These are phyloP conservation scores for Paramisgurnus dabryanus DNA, from an alignment of 2,113 vertebrate species.

Conservation along the genomic window DNA sequence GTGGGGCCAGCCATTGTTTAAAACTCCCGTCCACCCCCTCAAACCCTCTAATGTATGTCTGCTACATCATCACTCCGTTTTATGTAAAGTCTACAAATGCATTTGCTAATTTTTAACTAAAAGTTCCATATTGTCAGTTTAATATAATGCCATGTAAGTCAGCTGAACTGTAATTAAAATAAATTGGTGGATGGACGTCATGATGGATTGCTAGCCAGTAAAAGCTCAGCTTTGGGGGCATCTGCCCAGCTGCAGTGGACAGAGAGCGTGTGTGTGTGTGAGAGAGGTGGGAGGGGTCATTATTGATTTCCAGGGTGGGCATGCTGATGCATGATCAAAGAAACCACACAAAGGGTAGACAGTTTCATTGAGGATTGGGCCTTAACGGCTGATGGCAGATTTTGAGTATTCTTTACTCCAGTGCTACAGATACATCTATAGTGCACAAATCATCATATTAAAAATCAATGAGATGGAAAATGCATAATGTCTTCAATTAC, in stretches of 20 bases:
- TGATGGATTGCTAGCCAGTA: background rate
- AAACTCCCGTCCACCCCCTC: too few species aligned
- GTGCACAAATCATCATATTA: too few species aligned
- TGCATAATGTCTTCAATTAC: too few species aligned
- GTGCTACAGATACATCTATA: too few species aligned
- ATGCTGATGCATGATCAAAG: slow-evolving; percentile 68
- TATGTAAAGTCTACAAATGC: background rate
- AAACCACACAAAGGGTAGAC: slow-evolving; percentile 52
- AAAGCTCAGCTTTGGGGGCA: background rate
- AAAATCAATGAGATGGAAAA: too few species aligned
- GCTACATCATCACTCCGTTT: background rate
- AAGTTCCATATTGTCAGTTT: background rate
- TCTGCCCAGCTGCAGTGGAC: slow-evolving; percentile 32
- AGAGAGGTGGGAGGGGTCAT: slow-evolving; percentile 52
- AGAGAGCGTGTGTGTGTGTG: background rate
- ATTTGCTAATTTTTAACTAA: background rate
- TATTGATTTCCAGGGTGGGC: slow-evolving; percentile 66
- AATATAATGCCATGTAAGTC: background rate
- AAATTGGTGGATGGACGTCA: slow-evolving; percentile 24
- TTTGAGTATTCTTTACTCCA: background rate
- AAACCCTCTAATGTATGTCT: background rate
- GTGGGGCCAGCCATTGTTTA: background rate
- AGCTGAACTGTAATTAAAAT: slow-evolving; percentile 3
- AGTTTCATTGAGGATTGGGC: slow-evolving; percentile 1
- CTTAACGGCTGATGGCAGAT: background rate